Evolutionary conservation across 1,140 invertebrate genomes (phyloP).

Genomic region (Halyomorpha halys): DNA sequence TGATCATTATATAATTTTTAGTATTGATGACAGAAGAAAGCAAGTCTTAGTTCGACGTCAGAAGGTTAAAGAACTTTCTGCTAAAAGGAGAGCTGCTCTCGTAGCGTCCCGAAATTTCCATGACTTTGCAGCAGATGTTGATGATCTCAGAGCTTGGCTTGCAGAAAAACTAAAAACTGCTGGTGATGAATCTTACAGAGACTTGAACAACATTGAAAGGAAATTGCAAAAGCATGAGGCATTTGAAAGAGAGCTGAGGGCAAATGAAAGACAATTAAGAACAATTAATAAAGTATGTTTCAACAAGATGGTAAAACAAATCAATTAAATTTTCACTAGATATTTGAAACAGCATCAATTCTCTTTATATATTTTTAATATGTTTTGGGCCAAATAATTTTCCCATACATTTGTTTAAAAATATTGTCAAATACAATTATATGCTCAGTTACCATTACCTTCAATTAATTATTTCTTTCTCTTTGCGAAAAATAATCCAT

Average conservation of each 20-base stretch:
- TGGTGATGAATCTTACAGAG: conserved; percentile 84
- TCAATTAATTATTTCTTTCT: no score
- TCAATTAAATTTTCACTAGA: no score
- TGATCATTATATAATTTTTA: conserved; percentile 33
- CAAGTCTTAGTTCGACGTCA: conserved; percentile 64
- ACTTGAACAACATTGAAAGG: conserved; percentile 79
- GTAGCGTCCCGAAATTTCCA: conserved; percentile 70
- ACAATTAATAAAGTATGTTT: conserved; percentile 60
- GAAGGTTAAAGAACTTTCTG: conserved; percentile 61
- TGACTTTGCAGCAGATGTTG: conserved; percentile 78
- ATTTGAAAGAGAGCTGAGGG: conserved; percentile 86
- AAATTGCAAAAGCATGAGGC: conserved; percentile 97
- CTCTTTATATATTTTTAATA: no score
- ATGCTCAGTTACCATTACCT: no score
- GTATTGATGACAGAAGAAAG: conserved; percentile 60
- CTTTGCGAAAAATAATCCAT: no score
- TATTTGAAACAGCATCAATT: no score
- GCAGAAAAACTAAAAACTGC: conserved; percentile 84
- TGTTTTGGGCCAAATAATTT: no score
- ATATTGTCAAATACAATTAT: no score
- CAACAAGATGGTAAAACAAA: no score
- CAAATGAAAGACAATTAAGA: conserved; percentile 79
- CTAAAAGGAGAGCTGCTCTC: conserved; percentile 56
- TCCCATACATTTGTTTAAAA: no score
- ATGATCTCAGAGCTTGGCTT: conserved; percentile 82